Evolutionary conservation across 2,888 invertebrate species (phyloP), one percentile per base, ranked within the genome.

Genomic region (Isoperla grammatica): DNA sequence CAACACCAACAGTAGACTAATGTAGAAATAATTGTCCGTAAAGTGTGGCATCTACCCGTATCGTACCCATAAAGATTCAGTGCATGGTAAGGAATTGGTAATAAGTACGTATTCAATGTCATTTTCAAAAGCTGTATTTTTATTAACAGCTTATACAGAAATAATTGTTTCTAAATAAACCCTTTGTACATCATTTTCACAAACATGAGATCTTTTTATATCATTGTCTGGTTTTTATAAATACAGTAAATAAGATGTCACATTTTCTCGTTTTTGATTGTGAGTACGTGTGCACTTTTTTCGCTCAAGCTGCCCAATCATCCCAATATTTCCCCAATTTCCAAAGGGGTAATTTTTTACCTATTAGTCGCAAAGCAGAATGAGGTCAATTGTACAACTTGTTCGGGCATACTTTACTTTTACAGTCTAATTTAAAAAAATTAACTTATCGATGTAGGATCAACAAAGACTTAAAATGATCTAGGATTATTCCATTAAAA

Each of bases 161-260:
- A 61, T 61, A 61, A 61, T 61, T 40, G 46, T 56, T 22, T 61
- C 35, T 55, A 48, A 59, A 49, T 61, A 59, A 59, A 57, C 57
- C 42, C 58, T 63, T 63, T 61, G 61, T 63, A 63, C 61, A 63
- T 56, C 40, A 60, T 49, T 45, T 63, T 64, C 61, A 65, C 61
- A 62, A 62, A 57, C 57, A 63, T 65, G 62, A 63, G 62, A 63
- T 60, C 60, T 60, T 59, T 57, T 59, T 67, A 54, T 50, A 60
- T 66, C 62, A 58, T 66, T 62, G 53, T 62, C 61, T 54, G 56
- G 46, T 59, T 58, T 70, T 15, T 20, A 39, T 29, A 39, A 45
- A 61, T 19, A 15, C 43, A 40, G 20, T 48, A 40, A 40, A 17
- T 43, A 42, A 13, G 15, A 20, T 53, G 23, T 23, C 39, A 39